Percentiles rank a stretch among this genome's conserved stretches.
Evolutionary conservation across 92 coral and sea anemone species (phyloP).

Genomic region (Muricea muricata): DNA sequence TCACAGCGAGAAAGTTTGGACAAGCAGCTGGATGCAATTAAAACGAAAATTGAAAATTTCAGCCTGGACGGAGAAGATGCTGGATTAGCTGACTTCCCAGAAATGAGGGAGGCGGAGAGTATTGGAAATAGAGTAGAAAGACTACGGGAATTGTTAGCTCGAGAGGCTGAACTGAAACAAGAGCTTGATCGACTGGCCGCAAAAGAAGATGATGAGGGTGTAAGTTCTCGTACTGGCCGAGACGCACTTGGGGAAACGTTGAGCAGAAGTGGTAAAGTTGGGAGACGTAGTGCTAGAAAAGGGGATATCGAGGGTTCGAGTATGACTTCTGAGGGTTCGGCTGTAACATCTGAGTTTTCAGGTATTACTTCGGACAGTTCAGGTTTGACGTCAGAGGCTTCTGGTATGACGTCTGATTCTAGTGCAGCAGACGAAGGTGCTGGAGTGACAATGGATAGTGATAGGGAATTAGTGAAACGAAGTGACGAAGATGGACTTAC

Average conservation of each 20-base stretch:
- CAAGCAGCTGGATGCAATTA: slow-evolving; percentile 25
- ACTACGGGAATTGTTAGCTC: slow-evolving; percentile 10
- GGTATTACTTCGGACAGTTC: too few relatives aligned
- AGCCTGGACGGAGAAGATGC: slow-evolving; percentile 21
- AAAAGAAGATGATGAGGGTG: not conserved
- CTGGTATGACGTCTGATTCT: not conserved
- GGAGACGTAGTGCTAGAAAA: not conserved
- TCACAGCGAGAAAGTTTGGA: slow-evolving; percentile 28
- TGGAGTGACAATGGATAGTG: not conserved
- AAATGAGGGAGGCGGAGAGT: slow-evolving; percentile 17
- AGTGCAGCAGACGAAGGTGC: not conserved
- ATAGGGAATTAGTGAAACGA: not conserved
- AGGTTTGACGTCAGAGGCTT: too few relatives aligned
- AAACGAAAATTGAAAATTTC: slow-evolving; percentile 23
- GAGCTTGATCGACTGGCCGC: not conserved
- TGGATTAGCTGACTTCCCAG: slow-evolving; percentile 24
- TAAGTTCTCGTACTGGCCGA: not conserved
- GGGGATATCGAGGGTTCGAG: too few relatives aligned
- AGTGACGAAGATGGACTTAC: not conserved
- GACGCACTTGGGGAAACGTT: not conserved
- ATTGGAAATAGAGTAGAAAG: slow-evolving; percentile 13
- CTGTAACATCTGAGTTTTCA: too few relatives aligned
- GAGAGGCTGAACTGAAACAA: slow-evolving; percentile 29
- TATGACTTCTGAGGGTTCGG: too few relatives aligned
- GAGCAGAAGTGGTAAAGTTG: not conserved